These are phyloP conservation scores for Clarias fuscus DNA, from an alignment of 2,797 vertebrate species.

Conservation along the genomic window DNA sequence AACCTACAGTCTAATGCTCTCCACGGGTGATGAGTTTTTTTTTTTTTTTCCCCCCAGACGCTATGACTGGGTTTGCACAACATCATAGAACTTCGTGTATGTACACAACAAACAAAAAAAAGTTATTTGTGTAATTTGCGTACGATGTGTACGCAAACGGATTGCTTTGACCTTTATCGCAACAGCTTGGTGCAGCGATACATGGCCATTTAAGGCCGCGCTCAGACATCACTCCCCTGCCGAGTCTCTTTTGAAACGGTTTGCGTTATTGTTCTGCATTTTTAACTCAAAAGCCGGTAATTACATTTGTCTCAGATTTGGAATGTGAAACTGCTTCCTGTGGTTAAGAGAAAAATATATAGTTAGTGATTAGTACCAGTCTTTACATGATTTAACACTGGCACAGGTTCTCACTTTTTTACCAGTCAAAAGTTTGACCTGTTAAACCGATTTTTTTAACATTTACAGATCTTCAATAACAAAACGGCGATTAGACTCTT, in stretches of 20 bases:
- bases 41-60: not conserved
- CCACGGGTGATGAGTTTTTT: not conserved
- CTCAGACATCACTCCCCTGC: not conserved
- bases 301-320: not conserved
- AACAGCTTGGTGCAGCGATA: not conserved
- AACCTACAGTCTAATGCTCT: not conserved
- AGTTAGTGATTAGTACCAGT: too few relatives aligned
- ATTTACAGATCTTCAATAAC: too few relatives aligned
- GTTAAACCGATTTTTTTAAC: too few relatives aligned
- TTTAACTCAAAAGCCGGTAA: not conserved
- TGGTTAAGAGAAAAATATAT: not conserved
- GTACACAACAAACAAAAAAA: not conserved
- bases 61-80: not conserved
- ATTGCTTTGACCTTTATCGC: conserved; percentile 1
- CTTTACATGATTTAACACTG: too few relatives aligned
- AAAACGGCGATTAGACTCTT: too few relatives aligned
- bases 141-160: not conserved
- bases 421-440: too few relatives aligned
- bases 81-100: not conserved
- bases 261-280: not conserved
- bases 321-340: not conserved
- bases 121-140: not conserved
- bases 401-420: too few relatives aligned
- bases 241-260: not conserved
- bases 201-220: not conserved